phyloP scores from a whole-genome alignment of 2,888 invertebrate genomes.

The Bruchidius siliquastri region DNA sequence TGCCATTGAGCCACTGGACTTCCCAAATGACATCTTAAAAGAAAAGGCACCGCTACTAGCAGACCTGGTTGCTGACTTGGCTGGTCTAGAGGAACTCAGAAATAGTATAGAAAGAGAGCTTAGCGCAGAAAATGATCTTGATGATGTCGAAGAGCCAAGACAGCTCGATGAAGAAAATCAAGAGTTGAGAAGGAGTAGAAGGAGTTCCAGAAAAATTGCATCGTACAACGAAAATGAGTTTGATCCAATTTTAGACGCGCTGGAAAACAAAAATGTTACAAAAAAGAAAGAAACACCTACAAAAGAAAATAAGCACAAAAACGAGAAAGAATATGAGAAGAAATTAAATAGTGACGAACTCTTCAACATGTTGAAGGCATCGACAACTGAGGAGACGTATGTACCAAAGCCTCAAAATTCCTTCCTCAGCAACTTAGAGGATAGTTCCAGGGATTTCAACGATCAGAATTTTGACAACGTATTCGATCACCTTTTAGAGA shows the following conservation, averaged over 20 bases:
- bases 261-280: slow-evolving; percentile 23
- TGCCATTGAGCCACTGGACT: not conserved
- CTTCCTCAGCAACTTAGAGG: slow-evolving; percentile 23
- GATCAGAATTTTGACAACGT: slow-evolving; percentile 28
- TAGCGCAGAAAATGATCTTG: slow-evolving; percentile 12
- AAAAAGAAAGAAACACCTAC: slow-evolving; percentile 13
- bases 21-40: slow-evolving; percentile 5
- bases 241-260: slow-evolving; percentile 31
- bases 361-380: slow-evolving; percentile 34
- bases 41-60: slow-evolving; percentile 16
- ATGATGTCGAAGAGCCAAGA: slow-evolving; percentile 6
- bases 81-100: slow-evolving; percentile 20
- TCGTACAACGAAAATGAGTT: slow-evolving; percentile 38
- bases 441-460: slow-evolving; percentile 24
- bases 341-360: slow-evolving; percentile 34
- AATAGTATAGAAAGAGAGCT: slow-evolving; percentile 23
- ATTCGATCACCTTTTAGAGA: slow-evolving; percentile 29
- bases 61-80: slow-evolving; percentile 19
- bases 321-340: slow-evolving; percentile 18
- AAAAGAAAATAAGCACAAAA: slow-evolving; percentile 9
- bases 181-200: slow-evolving; percentile 30
- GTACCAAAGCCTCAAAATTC: slow-evolving; percentile 24
- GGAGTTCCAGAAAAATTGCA: slow-evolving; percentile 32
- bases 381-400: slow-evolving; percentile 24
- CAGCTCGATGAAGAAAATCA: slow-evolving; percentile 11